Percentiles rank a stretch among this genome's conserved stretches.
phyloP scores from a whole-genome alignment of 64 coral and sea anemone genomes.

The Pocillopora verrucosa region DNA sequence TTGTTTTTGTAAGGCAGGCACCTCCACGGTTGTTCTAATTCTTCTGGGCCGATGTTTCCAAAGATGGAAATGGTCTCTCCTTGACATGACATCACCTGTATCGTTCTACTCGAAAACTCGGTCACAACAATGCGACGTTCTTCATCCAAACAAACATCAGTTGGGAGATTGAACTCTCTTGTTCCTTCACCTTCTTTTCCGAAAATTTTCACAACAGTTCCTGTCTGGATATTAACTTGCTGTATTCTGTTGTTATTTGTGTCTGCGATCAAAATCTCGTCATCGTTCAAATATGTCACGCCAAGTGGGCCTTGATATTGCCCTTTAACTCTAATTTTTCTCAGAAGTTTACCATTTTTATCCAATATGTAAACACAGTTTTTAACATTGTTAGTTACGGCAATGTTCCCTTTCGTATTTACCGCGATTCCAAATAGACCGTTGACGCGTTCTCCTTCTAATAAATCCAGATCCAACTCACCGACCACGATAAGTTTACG shows the following conservation, averaged over 20 bases:
- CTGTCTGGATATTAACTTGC: slow-evolving; percentile 20
- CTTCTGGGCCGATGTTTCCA: not conserved
- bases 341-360: slow-evolving; percentile 20
- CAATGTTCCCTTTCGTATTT: slow-evolving; percentile 4
- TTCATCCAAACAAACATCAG: slow-evolving; percentile 35
- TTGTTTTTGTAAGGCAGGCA: not conserved
- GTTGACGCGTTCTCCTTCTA: not conserved
- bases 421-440: not conserved
- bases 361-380: slow-evolving; percentile 19
- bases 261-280: slow-evolving; percentile 23
- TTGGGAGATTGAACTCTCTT: not conserved
- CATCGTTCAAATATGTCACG: slow-evolving; percentile 3
- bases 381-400: not conserved
- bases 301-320: not conserved
- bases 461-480: not conserved
- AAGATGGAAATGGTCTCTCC: not conserved
- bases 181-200: not conserved
- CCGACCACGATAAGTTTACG: not conserved
- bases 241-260: slow-evolving; percentile 4
- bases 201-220: slow-evolving; percentile 6
- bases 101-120: not conserved
- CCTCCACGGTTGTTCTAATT: not conserved
- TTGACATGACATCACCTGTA: not conserved
- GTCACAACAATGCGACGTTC: slow-evolving; percentile 29
- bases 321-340: not conserved